Base-by-base conservation (phyloP, 2,888 invertebrate genomes). In the Suillia variegata region DNA sequence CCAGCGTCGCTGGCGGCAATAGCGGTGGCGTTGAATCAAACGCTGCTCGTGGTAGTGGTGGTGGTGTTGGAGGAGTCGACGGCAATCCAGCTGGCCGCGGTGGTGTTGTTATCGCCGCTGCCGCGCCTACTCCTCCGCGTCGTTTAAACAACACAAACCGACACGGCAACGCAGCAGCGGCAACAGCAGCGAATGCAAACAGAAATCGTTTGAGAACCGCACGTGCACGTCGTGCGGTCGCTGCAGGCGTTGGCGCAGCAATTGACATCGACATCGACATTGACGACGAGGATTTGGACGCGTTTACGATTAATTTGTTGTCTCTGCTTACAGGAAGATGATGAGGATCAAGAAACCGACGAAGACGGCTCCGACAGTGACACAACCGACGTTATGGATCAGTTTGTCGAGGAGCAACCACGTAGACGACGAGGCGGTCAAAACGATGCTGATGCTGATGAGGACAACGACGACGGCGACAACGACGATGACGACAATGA, bases 341-440 rank as follows among this genome's bases (percentile, higher is more conserved):
- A 88, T 66, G 89, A 89, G 55, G 87, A 87, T 79, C 85, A 74
- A 84, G 87, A 85, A 56, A 85, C 62, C 61, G 69, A 74, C 66
- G 88, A 88, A 70, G 88, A 87, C 74, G 77, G 77, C 59, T 79
- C 81, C 47, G 82, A 82, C 47, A 76, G 77, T 63, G 80, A 79
- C 69, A 78, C 78, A 51, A 78, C 73, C 58, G 75, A 74, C n/a
- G n/a, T n/a, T n/a, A n/a, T n/a, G n/a, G n/a, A n/a, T n/a, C n/a
- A n/a, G n/a, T n/a, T n/a, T n/a, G n/a, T n/a, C n/a, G n/a, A n/a
- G n/a, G n/a, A n/a, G n/a, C n/a, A n/a, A n/a, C n/a, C n/a, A n/a
- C n/a, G n/a, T n/a, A n/a, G n/a, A n/a, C 49, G 59, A 61, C 42
- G 54, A 57, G 20, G 56, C 47, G 21, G 66, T 20, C 70, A 70